Percentiles rank a stretch among this genome's conserved stretches.
phyloP scores from a whole-genome alignment of 2,113 vertebrate species.

The Spermophilus dauricus region DNA sequence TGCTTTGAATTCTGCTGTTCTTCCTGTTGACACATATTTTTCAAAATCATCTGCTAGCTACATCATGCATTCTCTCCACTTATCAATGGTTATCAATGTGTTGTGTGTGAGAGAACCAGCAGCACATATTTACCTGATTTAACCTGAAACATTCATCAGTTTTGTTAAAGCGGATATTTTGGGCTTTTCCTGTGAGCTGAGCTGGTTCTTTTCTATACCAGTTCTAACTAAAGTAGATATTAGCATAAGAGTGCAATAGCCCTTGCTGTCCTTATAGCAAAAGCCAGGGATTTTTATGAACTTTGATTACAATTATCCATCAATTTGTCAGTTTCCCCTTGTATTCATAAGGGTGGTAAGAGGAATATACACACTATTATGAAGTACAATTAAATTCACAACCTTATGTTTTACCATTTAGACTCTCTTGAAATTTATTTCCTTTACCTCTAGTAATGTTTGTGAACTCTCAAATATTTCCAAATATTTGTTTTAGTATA shows the following conservation, averaged over 20 bases:
- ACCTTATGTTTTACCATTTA: neutral
- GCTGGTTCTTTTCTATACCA: neutral
- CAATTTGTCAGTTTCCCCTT: neutral
- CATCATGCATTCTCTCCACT: neutral
- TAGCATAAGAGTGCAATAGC: neutral
- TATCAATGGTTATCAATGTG: neutral
- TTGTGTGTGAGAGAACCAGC: neutral
- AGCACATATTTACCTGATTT: neutral
- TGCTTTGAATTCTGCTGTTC: neutral
- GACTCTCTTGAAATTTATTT: slow-evolving; percentile 21
- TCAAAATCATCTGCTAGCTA: neutral
- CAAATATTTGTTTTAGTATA: slow-evolving; percentile 80
- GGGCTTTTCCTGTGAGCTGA: neutral
- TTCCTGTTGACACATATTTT: neutral
- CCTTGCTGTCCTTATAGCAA: neutral
- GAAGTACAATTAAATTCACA: neutral
- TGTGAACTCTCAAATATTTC: slow-evolving; percentile 66
- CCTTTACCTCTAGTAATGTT: slow-evolving; percentile 55
- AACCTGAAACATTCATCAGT: neutral
- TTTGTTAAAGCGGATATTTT: neutral
- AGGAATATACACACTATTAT: neutral
- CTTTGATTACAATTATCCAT: neutral
- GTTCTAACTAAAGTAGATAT: neutral
- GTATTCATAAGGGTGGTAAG: neutral
- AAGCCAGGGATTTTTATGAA: neutral